Evolutionary conservation across 2,113 vertebrate species (phyloP).

Genomic region (Geococcyx californianus): DNA sequence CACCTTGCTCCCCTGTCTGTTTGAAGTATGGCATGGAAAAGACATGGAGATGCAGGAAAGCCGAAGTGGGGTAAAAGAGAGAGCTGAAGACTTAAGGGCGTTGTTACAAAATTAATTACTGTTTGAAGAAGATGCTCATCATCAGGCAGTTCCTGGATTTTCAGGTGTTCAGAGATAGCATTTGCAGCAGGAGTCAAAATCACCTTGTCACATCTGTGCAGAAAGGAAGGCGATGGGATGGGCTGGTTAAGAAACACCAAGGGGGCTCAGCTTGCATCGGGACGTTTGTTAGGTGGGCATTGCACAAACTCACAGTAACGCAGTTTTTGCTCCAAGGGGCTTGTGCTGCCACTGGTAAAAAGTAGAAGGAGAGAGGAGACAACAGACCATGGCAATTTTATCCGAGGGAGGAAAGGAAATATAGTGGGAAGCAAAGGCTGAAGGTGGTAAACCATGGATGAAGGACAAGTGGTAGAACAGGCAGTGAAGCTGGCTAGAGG

Average conservation of each 20-base stretch:
- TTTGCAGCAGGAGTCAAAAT: background rate
- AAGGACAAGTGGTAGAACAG: background rate
- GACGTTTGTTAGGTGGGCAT: fast-evolving
- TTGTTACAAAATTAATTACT: background rate
- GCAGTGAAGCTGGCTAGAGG: background rate
- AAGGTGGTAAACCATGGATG: background rate
- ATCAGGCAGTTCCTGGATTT: background rate
- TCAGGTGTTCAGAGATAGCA: background rate
- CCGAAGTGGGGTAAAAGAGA: background rate
- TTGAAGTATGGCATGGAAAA: background rate
- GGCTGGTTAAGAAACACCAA: background rate
- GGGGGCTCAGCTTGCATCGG: background rate
- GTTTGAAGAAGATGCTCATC: background rate
- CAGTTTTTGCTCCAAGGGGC: background rate
- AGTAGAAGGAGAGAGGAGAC: background rate
- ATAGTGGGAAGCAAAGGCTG: background rate
- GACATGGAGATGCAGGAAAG: background rate
- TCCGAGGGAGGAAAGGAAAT: background rate
- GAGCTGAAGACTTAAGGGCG: background rate
- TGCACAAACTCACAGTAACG: background rate
- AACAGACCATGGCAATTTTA: background rate
- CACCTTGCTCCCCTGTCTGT: background rate
- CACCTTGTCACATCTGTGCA: background rate
- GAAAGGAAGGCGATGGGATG: background rate
- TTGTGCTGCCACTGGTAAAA: background rate